phyloP scores from a whole-genome alignment of 2,888 invertebrate genomes.

The Strigamia maritima region DNA sequence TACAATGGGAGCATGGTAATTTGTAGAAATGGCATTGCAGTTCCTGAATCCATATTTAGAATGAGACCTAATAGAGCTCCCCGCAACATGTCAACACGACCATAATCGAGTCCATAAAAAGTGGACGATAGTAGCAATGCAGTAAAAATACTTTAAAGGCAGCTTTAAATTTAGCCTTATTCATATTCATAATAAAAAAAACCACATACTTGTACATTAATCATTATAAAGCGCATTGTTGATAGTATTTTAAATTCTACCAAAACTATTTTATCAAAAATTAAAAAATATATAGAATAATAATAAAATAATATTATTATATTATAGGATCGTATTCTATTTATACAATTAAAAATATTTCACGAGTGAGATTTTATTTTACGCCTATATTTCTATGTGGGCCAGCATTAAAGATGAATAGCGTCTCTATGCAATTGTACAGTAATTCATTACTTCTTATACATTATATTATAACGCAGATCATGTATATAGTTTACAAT shows the following conservation, averaged over 20 bases:
- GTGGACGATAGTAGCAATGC: too few species aligned
- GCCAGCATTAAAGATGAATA: background rate
- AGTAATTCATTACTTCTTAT: too few species aligned
- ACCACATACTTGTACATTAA: too few species aligned
- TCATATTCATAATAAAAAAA: too few species aligned
- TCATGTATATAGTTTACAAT: too few species aligned
- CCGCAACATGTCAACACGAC: background rate
- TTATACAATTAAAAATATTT: too few species aligned
- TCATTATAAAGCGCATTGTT: too few species aligned
- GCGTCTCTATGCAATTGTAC: background rate
- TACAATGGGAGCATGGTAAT: background rate
- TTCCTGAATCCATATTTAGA: background rate
- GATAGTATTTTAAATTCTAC: too few species aligned
- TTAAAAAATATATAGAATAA: background rate
- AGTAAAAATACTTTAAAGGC: too few species aligned
- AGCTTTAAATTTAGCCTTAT: too few species aligned
- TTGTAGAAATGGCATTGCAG: background rate
- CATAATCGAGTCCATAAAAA: too few species aligned
- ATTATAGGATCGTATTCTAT: background rate
- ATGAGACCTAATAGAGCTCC: background rate
- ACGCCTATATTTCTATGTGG: conserved; percentile 1
- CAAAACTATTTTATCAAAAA: background rate
- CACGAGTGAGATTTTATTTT: background rate
- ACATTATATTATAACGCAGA: too few species aligned
- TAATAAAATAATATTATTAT: background rate